A percentile compares a stretch with the other conserved stretches of the same genome.
These are phyloP conservation scores for Drosophila mayaguana DNA, from an alignment of 2,888 invertebrate genomes.

Conservation along the genomic window DNA sequence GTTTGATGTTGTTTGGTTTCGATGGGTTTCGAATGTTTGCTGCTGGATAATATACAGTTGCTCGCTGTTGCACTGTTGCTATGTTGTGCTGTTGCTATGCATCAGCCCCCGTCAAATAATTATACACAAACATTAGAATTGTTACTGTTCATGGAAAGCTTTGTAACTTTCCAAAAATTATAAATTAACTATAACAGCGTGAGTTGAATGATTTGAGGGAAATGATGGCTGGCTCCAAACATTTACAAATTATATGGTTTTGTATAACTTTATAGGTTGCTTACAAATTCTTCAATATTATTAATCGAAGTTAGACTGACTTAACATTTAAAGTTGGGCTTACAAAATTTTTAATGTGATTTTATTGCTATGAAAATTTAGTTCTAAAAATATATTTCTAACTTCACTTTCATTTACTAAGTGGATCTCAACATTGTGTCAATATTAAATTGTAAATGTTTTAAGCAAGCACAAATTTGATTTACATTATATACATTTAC, in stretches of 20 bases:
- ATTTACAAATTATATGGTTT: background rate
- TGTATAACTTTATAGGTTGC: background rate
- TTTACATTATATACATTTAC: too few species aligned
- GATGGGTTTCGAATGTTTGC: conserved; percentile 28
- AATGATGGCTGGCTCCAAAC: background rate
- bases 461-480: too few species aligned
- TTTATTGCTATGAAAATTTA: too few species aligned
- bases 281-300: too few species aligned
- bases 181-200: background rate
- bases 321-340: too few species aligned
- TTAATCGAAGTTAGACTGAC: too few species aligned
- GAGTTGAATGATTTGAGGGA: background rate
- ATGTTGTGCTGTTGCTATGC: conserved; percentile 25
- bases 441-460: too few species aligned
- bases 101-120: conserved; percentile 11
- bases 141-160: background rate
- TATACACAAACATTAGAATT: background rate
- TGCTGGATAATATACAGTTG: conserved; percentile 21
- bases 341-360: too few species aligned
- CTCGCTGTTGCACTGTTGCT: conserved; percentile 35
- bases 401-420: too few species aligned
- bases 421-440: too few species aligned
- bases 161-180: background rate
- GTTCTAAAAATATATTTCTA: too few species aligned
- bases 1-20: conserved; percentile 44